Percentiles rank a stretch among this genome's conserved stretches.
These are phyloP conservation scores for Bujurquina vittata DNA, from an alignment of 2,113 vertebrate species.

Conservation along the genomic window DNA sequence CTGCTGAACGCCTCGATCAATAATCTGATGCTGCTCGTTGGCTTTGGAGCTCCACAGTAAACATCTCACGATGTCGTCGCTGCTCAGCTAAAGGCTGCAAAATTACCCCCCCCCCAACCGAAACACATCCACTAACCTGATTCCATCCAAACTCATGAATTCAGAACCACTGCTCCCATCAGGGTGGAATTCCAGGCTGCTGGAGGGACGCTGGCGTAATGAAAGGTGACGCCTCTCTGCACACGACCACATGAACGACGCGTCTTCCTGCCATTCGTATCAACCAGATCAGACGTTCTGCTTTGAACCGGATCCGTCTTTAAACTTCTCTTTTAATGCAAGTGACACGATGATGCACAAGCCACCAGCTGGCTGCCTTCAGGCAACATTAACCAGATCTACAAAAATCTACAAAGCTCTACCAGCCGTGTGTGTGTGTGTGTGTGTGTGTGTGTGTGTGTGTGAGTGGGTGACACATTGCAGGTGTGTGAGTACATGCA, in stretches of 20 bases:
- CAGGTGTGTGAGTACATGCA: background rate
- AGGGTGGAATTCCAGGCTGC: too few species aligned
- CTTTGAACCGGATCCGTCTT: conserved; percentile 26
- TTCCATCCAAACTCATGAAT: too few species aligned
- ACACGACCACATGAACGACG: conserved; percentile 15
- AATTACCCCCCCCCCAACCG: too few species aligned
- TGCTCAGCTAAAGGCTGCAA: too few species aligned
- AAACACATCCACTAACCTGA: too few species aligned
- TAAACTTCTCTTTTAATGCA: conserved; percentile 16
- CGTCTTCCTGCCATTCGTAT: conserved; percentile 3
- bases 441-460: background rate
- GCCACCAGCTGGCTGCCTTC: background rate
- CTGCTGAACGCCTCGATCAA: too few species aligned
- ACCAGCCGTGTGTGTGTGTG: background rate
- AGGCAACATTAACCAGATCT: background rate
- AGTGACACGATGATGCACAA: conserved; percentile 16
- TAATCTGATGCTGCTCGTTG: too few species aligned
- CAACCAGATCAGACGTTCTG: conserved; percentile 26
- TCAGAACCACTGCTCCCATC: too few species aligned
- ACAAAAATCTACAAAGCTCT: conserved; percentile 1
- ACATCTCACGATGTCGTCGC: too few species aligned
- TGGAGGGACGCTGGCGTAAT: too few species aligned
- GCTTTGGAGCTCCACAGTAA: too few species aligned
- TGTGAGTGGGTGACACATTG: background rate
- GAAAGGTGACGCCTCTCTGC: too few species aligned